phyloP scores from a whole-genome alignment of 2,888 invertebrate genomes.

The Sphaerophoria taeniata region DNA sequence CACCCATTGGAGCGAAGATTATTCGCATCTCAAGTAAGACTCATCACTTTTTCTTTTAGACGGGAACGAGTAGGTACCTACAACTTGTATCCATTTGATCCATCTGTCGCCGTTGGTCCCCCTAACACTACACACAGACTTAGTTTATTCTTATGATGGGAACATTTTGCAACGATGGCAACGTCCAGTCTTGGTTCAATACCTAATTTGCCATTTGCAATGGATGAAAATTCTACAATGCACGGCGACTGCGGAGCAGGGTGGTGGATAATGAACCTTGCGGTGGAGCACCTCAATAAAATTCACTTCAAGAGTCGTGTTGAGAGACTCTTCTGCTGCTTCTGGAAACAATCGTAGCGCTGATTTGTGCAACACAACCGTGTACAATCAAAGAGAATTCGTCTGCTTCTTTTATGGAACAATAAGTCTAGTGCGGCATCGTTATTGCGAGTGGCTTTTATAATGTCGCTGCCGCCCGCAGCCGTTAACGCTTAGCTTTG shows the following conservation, averaged over 20 bases:
- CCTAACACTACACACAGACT: slow-evolving; percentile 5
- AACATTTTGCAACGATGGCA: background rate
- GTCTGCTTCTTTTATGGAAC: slow-evolving; percentile 32
- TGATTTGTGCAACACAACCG: slow-evolving; percentile 54
- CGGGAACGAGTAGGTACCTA: slow-evolving; percentile 26
- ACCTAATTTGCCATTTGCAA: slow-evolving; percentile 62
- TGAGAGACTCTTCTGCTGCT: background rate
- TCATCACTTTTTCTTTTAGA: slow-evolving; percentile 69
- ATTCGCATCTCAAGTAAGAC: slow-evolving; percentile 64
- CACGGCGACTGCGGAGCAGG: background rate
- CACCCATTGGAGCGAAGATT: slow-evolving; percentile 49
- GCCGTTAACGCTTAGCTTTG: too few relatives aligned
- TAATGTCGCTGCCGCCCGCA: background rate
- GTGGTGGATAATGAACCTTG: background rate
- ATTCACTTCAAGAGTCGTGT: slow-evolving; percentile 29
- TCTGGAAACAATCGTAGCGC: slow-evolving; percentile 46
- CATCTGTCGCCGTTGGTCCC: slow-evolving; percentile 37
- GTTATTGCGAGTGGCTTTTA: background rate
- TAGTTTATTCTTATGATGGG: slow-evolving; percentile 43
- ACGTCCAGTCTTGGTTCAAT: slow-evolving; percentile 36
- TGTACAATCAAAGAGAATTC: slow-evolving; percentile 33
- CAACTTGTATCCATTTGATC: slow-evolving; percentile 18
- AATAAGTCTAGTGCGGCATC: slow-evolving; percentile 46
- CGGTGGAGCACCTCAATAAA: slow-evolving; percentile 56
- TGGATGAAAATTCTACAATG: slow-evolving; percentile 34